Percentiles rank a stretch among this genome's conserved stretches.
Evolutionary conservation across 2,797 vertebrate genomes (phyloP).

Genomic region (Chelidonichthys spinosus): DNA sequence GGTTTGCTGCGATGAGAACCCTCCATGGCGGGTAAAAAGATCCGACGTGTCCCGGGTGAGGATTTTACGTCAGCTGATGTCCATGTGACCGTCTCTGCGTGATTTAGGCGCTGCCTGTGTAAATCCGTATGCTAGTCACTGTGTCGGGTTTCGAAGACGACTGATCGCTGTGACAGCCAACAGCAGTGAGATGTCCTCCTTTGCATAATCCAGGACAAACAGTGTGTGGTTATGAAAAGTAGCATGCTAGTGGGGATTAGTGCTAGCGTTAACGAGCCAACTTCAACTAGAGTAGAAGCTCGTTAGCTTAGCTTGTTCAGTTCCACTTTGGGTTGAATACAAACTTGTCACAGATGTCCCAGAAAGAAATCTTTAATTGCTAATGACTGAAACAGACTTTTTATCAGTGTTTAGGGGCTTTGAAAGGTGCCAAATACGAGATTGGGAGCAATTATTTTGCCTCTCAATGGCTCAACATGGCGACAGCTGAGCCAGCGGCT

Average conservation of each 20-base stretch:
- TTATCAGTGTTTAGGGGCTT: not conserved
- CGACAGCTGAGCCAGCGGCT: not conserved
- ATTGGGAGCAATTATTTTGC: not conserved
- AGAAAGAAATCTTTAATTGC: not conserved
- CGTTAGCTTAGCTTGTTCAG: not conserved
- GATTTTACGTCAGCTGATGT: no score
- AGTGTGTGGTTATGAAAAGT: not conserved
- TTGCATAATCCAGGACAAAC: not conserved
- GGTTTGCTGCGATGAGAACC: no score
- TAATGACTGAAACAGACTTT: not conserved
- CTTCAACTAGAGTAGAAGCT: not conserved
- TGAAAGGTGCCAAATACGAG: not conserved
- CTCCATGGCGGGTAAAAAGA: no score
- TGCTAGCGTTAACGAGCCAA: not conserved
- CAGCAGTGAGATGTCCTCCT: not conserved
- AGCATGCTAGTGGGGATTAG: not conserved
- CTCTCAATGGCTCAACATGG: not conserved
- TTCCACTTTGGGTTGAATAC: not conserved
- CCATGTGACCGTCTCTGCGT: no score
- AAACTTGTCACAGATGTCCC: not conserved
- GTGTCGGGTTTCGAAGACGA: no score
- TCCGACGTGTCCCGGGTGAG: no score
- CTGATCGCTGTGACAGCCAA: no score
- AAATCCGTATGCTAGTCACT: no score
- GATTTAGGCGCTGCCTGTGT: no score